A percentile compares a stretch with the other conserved stretches of the same genome.
phyloP scores from a whole-genome alignment of 2,113 vertebrate genomes.

The Corapipo altera region DNA sequence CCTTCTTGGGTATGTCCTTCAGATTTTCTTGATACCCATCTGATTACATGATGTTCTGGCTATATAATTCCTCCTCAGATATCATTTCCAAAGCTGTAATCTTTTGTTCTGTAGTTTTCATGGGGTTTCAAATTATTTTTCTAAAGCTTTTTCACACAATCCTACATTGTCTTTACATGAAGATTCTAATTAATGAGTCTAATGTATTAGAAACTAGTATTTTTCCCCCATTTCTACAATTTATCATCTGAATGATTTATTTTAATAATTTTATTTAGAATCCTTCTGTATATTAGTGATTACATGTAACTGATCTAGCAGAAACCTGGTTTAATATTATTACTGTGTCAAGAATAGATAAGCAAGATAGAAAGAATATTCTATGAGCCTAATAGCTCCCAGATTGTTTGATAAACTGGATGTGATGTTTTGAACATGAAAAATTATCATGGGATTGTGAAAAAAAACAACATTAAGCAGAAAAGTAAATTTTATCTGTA shows the following conservation, averaged over 20 bases:
- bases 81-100: neutral
- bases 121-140: neutral
- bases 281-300: neutral
- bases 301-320: neutral
- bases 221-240: neutral
- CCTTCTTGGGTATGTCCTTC: neutral
- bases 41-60: neutral
- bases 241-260: neutral
- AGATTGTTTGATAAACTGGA: neutral
- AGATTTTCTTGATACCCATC: neutral
- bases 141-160: neutral
- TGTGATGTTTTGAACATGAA: neutral
- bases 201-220: neutral
- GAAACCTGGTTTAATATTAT: neutral
- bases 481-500: neutral
- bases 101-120: neutral
- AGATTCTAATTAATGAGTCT: neutral
- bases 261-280: neutral
- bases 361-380: neutral
- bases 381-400: neutral
- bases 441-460: neutral
- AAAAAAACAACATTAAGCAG: neutral
- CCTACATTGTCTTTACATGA: neutral
- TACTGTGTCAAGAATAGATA: neutral
- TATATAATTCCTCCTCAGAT: neutral